Conservation (phyloP, 2,888 invertebrate species). For the Pollenia labialis region DNA sequence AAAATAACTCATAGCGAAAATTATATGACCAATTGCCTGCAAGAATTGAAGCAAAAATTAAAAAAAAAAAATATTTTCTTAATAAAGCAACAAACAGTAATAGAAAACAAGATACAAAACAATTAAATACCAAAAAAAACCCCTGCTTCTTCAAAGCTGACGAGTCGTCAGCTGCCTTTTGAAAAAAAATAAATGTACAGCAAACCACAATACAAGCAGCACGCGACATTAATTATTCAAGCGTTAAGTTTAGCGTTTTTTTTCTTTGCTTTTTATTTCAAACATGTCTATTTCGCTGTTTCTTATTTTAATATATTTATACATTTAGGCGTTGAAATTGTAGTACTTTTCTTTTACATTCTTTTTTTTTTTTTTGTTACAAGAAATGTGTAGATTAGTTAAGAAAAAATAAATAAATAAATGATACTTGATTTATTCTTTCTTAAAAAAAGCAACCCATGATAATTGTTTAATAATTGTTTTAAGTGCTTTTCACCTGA, state of each 20-base stretch:
- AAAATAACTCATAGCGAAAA: constrained; percentile 47
- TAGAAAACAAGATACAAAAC: constrained; percentile 36
- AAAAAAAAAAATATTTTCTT: constrained; percentile 32
- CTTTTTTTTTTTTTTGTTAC: constrained; percentile 1
- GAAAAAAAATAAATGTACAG: neutral
- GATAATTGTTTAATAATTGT: constrained; percentile 43
- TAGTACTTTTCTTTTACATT: constrained; percentile 1
- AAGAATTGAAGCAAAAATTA: neutral
- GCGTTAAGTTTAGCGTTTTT: constrained; percentile 69
- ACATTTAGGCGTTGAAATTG: constrained; percentile 37
- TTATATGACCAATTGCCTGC: constrained; percentile 35
- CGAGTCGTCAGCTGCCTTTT: constrained; percentile 44
- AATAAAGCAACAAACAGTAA: constrained; percentile 26
- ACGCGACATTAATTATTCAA: constrained; percentile 75
- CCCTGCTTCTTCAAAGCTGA: constrained; percentile 24
- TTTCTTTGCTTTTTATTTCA: neutral
- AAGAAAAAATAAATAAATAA: neutral
- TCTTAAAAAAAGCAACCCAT: neutral
- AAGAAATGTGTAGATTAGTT: neutral
- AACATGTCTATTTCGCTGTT: neutral
- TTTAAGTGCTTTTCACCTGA: neutral
- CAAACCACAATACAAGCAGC: constrained; percentile 59
- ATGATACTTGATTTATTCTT: neutral
- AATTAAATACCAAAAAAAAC: constrained; percentile 33
- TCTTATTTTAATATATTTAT: constrained; percentile 27